phyloP scores from a whole-genome alignment of 2,797 vertebrate genomes.

The Hippocampus kuda region DNA sequence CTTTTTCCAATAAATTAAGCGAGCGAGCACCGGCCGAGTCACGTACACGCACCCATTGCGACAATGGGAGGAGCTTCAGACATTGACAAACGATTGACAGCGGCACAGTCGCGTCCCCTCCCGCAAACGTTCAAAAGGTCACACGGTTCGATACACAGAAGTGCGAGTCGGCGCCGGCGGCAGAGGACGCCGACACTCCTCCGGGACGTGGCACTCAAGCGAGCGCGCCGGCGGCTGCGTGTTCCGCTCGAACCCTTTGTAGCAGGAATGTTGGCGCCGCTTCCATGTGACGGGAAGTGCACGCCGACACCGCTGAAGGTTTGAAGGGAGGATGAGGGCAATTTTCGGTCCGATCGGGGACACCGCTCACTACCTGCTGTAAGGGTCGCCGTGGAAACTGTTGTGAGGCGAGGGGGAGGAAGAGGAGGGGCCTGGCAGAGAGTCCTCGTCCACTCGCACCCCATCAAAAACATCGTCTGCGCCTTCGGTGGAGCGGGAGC shows the following conservation, averaged over 20 bases:
- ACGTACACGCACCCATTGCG: neutral
- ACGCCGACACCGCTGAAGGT: neutral
- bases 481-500: slow-evolving; percentile 24
- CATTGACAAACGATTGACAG: neutral
- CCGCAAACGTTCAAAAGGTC: neutral
- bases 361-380: slow-evolving; percentile 63
- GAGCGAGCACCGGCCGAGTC: neutral
- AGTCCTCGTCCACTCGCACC: slow-evolving; percentile 32
- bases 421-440: slow-evolving; percentile 43
- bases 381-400: slow-evolving; percentile 58
- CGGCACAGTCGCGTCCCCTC: neutral
- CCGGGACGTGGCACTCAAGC: slow-evolving; percentile 40
- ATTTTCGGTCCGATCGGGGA: slow-evolving; percentile 8
- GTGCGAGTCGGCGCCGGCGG: slow-evolving; percentile 7
- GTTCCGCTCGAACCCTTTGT: slow-evolving; percentile 58
- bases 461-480: slow-evolving; percentile 54
- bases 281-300: slow-evolving; percentile 5
- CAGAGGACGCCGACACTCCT: neutral
- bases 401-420: slow-evolving; percentile 42
- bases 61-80: neutral
- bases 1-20: neutral
- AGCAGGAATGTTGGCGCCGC: slow-evolving; percentile 51
- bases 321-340: neutral
- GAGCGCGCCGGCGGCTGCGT: slow-evolving; percentile 3
- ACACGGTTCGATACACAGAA: slow-evolving; percentile 4